These are phyloP conservation scores for Corapipo altera DNA, from an alignment of 2,113 vertebrate species.

Conservation along the genomic window DNA sequence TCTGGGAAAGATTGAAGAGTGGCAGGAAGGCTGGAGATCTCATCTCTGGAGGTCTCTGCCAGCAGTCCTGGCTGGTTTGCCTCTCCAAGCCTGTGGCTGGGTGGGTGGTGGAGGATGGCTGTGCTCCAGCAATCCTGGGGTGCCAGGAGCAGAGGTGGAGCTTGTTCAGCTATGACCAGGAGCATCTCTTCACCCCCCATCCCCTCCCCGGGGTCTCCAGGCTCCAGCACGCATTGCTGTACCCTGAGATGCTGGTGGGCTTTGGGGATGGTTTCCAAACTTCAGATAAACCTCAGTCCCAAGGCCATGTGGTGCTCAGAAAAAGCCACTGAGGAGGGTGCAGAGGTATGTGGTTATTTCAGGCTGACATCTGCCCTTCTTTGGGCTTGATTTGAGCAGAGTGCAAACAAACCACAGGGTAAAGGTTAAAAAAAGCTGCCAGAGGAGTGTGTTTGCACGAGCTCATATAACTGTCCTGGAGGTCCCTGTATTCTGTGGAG, in stretches of 20 bases:
- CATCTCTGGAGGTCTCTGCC: neutral
- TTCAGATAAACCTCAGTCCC: accelerated
- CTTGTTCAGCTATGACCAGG: neutral
- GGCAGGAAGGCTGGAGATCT: neutral
- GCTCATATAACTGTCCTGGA: neutral
- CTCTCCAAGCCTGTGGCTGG: neutral
- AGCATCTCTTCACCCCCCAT: neutral
- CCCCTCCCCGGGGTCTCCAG: neutral
- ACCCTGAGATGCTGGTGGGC: neutral
- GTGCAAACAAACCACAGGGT: neutral
- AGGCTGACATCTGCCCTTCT: neutral
- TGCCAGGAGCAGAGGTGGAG: neutral
- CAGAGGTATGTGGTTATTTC: neutral
- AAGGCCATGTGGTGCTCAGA: neutral
- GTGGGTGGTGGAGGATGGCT: neutral
- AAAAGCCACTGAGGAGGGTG: neutral
- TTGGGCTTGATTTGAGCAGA: neutral
- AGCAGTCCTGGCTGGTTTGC: neutral
- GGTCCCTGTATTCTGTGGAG: too few relatives aligned
- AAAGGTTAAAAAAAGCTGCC: neutral
- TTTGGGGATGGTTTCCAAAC: neutral
- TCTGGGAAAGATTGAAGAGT: neutral
- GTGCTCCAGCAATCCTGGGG: neutral
- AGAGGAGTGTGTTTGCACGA: neutral
- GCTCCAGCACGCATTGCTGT: neutral